phyloP scores from a whole-genome alignment of 2,888 invertebrate genomes.

The Caenorhabditis drosophilae region DNA sequence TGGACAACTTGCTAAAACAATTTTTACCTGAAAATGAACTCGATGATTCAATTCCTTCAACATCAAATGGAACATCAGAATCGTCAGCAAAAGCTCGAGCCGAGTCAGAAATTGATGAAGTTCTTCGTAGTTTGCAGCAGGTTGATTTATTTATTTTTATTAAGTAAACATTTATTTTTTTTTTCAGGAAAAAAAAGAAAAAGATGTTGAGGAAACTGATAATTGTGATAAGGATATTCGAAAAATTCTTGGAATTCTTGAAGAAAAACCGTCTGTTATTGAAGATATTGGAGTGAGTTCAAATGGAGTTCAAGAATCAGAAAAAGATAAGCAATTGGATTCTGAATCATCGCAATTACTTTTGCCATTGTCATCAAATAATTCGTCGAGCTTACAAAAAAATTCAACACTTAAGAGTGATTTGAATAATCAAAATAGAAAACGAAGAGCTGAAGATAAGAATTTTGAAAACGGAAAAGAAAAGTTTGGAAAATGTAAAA shows the following conservation, averaged over 20 bases:
- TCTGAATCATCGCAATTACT: no score
- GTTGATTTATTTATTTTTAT: slow-evolving; percentile 12
- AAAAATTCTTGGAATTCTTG: slow-evolving; percentile 19
- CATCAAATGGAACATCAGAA: not conserved
- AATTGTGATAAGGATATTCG: slow-evolving; percentile 9
- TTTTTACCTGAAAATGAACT: slow-evolving; percentile 12
- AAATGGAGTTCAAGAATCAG: not conserved
- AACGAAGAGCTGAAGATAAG: slow-evolving; percentile 1
- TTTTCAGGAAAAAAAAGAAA: slow-evolving; percentile 14
- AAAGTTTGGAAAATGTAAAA: slow-evolving; percentile 10
- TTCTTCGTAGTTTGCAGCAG: slow-evolving; percentile 21
- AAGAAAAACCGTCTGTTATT: not conserved
- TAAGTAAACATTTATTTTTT: not conserved
- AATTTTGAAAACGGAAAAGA: not conserved
- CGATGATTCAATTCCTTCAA: not conserved
- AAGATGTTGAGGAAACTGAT: not conserved
- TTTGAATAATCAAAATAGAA: not conserved
- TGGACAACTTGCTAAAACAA: slow-evolving; percentile 24
- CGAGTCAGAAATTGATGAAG: slow-evolving; percentile 31
- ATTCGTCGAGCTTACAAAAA: no score
- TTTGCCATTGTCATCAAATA: not conserved
- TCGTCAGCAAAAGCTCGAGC: slow-evolving; percentile 9
- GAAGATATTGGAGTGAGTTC: slow-evolving; percentile 2
- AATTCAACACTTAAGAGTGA: no score
- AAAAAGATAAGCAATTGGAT: no score